phyloP scores from a whole-genome alignment of 2,888 invertebrate species.

The Rotaria sp. region DNA sequence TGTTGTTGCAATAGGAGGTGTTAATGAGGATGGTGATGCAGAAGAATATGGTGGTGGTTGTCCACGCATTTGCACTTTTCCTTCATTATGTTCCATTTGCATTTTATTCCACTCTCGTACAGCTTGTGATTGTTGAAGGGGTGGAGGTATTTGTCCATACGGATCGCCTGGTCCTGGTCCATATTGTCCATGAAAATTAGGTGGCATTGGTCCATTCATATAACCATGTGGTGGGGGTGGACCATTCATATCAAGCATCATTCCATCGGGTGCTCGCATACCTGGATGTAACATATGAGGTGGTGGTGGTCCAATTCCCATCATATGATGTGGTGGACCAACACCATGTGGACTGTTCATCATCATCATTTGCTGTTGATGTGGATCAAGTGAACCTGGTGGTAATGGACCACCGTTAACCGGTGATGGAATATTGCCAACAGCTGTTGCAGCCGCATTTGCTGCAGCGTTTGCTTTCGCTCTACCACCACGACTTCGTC shows the following conservation, averaged over 20 bases:
- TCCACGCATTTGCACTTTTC: constrained; percentile 50
- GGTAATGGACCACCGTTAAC: neutral
- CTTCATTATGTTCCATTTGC: constrained; percentile 43
- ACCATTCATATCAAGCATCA: constrained; percentile 27
- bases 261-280: neutral
- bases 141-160: constrained; percentile 41
- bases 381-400: neutral
- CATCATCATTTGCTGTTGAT: constrained; percentile 46
- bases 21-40: constrained; percentile 27
- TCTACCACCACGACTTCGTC: constrained; percentile 35
- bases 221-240: neutral
- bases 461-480: constrained; percentile 45
- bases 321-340: constrained; percentile 24
- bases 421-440: neutral
- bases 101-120: constrained; percentile 42
- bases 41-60: constrained; percentile 10
- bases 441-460: neutral
- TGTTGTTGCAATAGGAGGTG: constrained; percentile 41
- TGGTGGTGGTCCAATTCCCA: constrained; percentile 1
- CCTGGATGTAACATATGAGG: neutral
- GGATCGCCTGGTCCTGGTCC: constrained; percentile 26
- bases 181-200: neutral
- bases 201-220: constrained; percentile 10
- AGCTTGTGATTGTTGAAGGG: constrained; percentile 42
- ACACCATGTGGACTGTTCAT: constrained; percentile 24